A percentile compares a stretch with the other conserved stretches of the same genome.
Evolutionary conservation across 2,888 invertebrate genomes (phyloP).

Genomic region (Catocala fraxini): DNA sequence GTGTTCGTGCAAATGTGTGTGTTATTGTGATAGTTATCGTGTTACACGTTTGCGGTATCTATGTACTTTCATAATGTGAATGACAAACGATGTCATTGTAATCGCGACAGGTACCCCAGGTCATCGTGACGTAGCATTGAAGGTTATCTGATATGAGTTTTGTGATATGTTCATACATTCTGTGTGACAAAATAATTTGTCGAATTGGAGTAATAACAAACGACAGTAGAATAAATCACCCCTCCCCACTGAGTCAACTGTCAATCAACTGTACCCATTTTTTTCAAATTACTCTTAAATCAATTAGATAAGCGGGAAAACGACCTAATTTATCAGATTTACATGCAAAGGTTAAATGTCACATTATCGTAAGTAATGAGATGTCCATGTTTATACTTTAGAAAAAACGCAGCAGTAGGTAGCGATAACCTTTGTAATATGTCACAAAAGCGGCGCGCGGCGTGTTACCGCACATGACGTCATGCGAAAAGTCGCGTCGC

Average conservation of each 20-base stretch:
- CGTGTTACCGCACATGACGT: constrained; percentile 31
- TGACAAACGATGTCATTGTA: constrained; percentile 12
- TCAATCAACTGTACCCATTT: constrained; percentile 18
- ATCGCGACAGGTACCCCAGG: constrained; percentile 1
- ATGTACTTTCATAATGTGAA: constrained; percentile 10
- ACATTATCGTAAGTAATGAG: constrained; percentile 34
- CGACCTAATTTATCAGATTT: constrained; percentile 41
- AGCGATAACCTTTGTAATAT: constrained; percentile 35
- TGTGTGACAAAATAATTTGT: too few species aligned
- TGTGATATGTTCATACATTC: neutral
- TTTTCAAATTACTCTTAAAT: constrained; percentile 12
- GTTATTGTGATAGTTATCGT: constrained; percentile 24
- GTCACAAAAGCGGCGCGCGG: constrained; percentile 25
- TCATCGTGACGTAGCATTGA: constrained; percentile 13
- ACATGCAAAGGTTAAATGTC: constrained; percentile 43
- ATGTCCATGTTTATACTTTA: constrained; percentile 35
- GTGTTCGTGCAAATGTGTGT: constrained; percentile 34
- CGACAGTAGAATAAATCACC: too few species aligned
- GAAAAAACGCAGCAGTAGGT: constrained; percentile 18
- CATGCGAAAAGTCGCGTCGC: constrained; percentile 17
- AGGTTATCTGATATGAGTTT: constrained; percentile 6
- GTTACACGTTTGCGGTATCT: constrained; percentile 19
- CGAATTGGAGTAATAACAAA: too few species aligned
- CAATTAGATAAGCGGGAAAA: constrained; percentile 31
- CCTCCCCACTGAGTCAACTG: neutral